These are phyloP conservation scores for Nycticryphes semicollaris DNA, from an alignment of 2,113 vertebrate species.

Conservation along the genomic window DNA sequence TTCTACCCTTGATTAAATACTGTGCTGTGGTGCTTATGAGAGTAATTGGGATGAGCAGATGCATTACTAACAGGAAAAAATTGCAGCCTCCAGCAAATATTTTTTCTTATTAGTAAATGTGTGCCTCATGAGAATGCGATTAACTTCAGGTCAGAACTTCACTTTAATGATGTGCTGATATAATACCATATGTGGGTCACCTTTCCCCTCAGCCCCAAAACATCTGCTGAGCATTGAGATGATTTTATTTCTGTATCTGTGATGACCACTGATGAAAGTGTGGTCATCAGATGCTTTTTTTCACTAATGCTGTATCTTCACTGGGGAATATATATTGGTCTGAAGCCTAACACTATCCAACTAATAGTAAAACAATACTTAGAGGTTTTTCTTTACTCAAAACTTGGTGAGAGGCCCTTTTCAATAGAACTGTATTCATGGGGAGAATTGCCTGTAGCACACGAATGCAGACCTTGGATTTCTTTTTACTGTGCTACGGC, in stretches of 20 bases:
- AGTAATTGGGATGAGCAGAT: conserved; percentile 66
- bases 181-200: not conserved
- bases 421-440: not conserved
- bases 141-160: conserved; percentile 63
- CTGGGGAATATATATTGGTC: not conserved
- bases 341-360: not conserved
- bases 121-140: conserved; percentile 45
- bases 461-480: not conserved
- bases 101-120: conserved; percentile 62
- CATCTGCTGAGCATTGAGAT: not conserved
- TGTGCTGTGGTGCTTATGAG: conserved; percentile 42
- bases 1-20: conserved; percentile 63
- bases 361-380: not conserved
- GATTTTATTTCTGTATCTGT: not conserved
- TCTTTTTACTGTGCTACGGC: not conserved
- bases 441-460: not conserved
- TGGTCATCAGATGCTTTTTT: not conserved
- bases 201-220: not conserved
- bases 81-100: conserved; percentile 62
- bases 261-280: not conserved
- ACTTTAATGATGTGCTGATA: conserved; percentile 40
- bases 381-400: not conserved
- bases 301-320: not conserved
- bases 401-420: not conserved
- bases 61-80: conserved; percentile 68